Evolutionary conservation across 2,888 invertebrate genomes (phyloP), one percentile per base, ranked within the genome.

Genomic region (Fissipunctia ypsillon): DNA sequence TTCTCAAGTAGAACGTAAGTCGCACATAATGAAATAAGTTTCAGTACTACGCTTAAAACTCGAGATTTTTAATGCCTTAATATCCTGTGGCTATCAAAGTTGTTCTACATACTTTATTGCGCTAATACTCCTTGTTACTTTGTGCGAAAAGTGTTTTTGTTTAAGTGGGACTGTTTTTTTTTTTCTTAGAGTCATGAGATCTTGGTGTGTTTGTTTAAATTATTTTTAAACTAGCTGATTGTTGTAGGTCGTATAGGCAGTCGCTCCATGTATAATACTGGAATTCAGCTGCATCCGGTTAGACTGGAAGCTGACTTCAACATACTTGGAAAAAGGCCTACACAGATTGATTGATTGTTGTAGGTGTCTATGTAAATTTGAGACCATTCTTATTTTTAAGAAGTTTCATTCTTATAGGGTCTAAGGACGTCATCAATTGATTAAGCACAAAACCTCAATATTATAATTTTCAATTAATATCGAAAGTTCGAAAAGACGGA

Each of bases 21-120:
- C 88, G 69, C 82, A 86, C 86, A 81, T 88, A 88, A 88, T 88
- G 88, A 88, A 88, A 88, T 88, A 88, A 88, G 88, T 88, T 87
- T 84, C 64, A 70, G 72, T 79, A 68, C 78, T 59, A 35, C 76
- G 79, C 76, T 83, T 73, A 86, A 78, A 86, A 84, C 75, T 87
- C 68, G 73, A 78, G 68, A 83, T 87, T 87, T 87, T 87, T 84
- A 87, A 88, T 83, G 73, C 84, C 76, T 77, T 84, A 78, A 84
- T 87, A 86, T 86, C 83, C 69, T 82, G 88, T 82, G 79, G 80
- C 69, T 71, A 68, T 84, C 57, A 81, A 81, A 81, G 81, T 81
- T 84, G 14, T 57, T 76, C 52, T 28, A 35, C 60, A 61, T 80
- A 80, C 81, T 81, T 84, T 81, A 85, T 77, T 69, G 64, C 63